A percentile compares a stretch with the other conserved stretches of the same genome.
Evolutionary conservation across 1,140 invertebrate genomes (phyloP).

Genomic region (Metaphire vulgaris): DNA sequence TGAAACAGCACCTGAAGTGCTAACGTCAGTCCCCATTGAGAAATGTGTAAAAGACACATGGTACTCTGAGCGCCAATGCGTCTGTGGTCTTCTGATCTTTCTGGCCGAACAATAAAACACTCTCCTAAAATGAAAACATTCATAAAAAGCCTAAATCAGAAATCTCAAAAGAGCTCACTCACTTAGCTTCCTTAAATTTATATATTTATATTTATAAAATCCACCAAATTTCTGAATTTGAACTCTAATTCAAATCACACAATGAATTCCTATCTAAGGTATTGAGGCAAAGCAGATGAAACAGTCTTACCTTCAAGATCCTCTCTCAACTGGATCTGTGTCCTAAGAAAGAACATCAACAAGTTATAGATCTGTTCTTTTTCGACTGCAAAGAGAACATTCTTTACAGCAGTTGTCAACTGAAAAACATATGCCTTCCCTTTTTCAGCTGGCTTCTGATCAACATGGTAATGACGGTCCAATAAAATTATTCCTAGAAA

Average conservation of each 20-base stretch:
- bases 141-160: not conserved
- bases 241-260: too few species aligned
- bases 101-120: constrained; percentile 40
- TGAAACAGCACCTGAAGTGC: constrained; percentile 45
- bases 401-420: not conserved
- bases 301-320: not conserved
- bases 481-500: not conserved
- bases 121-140: constrained; percentile 20
- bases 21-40: constrained; percentile 46
- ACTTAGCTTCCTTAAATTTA: too few species aligned
- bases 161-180: too few species aligned
- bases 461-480: not conserved
- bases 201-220: too few species aligned
- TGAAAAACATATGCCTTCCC: not conserved
- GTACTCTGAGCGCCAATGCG: constrained; percentile 43
- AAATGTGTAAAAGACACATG: constrained; percentile 44
- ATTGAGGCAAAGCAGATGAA: not conserved
- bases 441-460: not conserved
- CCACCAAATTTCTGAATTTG: too few species aligned
- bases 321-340: not conserved
- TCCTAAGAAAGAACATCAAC: not conserved
- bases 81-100: constrained; percentile 42
- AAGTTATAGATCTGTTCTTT: not conserved
- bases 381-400: not conserved
- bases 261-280: too few species aligned